Conservation (phyloP, 2,113 vertebrate species). For the Rhinolophus sinicus region DNA sequence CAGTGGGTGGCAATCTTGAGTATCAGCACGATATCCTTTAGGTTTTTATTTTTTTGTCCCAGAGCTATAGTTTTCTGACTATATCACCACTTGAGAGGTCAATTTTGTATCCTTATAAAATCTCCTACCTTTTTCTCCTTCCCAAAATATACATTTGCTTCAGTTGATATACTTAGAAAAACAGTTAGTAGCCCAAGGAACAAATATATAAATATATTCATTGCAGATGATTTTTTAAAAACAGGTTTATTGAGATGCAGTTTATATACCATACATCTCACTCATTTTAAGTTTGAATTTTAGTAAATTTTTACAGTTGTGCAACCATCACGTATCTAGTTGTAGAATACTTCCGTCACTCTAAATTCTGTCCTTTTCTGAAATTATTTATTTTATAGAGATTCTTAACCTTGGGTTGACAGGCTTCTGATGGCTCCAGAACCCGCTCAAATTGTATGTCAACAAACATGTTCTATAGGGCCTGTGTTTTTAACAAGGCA, state of each 20-base stretch:
- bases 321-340: neutral
- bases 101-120: neutral
- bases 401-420: neutral
- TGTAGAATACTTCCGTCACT: neutral
- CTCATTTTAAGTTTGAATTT: neutral
- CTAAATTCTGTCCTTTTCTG: neutral
- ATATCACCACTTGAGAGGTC: neutral
- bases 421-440: neutral
- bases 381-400: neutral
- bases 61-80: neutral
- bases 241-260: neutral
- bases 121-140: neutral
- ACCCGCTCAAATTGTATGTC: neutral
- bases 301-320: neutral
- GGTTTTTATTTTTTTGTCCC: neutral
- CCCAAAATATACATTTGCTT: neutral
- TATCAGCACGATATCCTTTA: neutral
- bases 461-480: neutral
- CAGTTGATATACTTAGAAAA: neutral
- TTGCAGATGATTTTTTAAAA: neutral
- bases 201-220: neutral
- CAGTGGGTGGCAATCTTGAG: neutral
- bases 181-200: neutral
- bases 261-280: neutral
- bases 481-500: neutral